Evolutionary conservation across 2,797 vertebrate genomes (phyloP).

Genomic region (Clarias pachynema): DNA sequence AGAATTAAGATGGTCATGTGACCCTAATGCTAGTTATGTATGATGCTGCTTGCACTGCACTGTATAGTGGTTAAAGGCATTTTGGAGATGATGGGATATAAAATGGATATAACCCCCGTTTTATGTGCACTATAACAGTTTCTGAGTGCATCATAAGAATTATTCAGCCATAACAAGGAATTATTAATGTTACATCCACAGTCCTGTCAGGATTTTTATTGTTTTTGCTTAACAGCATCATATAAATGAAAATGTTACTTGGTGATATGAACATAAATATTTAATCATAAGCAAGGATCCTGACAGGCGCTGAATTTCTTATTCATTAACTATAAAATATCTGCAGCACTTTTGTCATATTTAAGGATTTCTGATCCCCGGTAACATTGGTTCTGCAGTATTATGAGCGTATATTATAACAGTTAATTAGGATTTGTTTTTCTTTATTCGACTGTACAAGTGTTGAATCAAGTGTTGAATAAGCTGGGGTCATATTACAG

Average conservation of each 20-base stretch:
- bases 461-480: constrained; percentile 6
- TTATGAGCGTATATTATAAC: constrained; percentile 23
- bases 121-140: constrained; percentile 36
- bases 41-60: constrained; percentile 27
- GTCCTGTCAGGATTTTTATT: constrained; percentile 43
- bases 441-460: constrained; percentile 18
- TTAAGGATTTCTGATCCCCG: constrained; percentile 18
- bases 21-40: neutral
- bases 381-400: constrained; percentile 11
- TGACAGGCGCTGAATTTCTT: constrained; percentile 27
- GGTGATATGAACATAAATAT: constrained; percentile 24
- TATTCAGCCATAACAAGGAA: constrained; percentile 44
- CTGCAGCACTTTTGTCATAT: constrained; percentile 29
- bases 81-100: constrained; percentile 10
- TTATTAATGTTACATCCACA: constrained; percentile 16
- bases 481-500: constrained; percentile 11
- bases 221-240: neutral
- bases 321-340: constrained; percentile 29
- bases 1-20: constrained; percentile 13
- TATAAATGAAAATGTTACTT: neutral
- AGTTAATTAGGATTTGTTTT: constrained; percentile 28
- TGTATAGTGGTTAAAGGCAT: constrained; percentile 39
- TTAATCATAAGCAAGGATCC: constrained; percentile 25
- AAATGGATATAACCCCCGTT: constrained; percentile 30
- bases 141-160: constrained; percentile 36